A percentile compares a stretch with the other conserved stretches of the same genome.
Evolutionary conservation across 2,888 invertebrate species (phyloP).

Genomic region (Drosophila kuntzei): DNA sequence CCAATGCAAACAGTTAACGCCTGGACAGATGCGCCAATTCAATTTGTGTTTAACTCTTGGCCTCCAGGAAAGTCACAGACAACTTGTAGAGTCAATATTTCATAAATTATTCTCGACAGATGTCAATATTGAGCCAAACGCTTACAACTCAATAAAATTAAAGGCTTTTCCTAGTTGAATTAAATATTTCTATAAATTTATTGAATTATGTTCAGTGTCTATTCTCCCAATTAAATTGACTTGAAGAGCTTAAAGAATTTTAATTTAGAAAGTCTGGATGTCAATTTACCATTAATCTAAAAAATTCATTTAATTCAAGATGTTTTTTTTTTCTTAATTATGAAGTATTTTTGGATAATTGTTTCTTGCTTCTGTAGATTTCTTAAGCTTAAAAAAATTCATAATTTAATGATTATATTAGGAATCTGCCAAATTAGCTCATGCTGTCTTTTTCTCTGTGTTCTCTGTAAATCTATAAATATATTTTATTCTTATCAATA

Average conservation of each 20-base stretch:
- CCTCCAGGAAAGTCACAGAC: conserved; percentile 11
- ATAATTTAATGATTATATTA: no score
- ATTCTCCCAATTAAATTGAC: neutral
- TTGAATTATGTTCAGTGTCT: neutral
- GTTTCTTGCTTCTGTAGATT: neutral
- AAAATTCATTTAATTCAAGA: no score
- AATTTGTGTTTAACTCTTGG: conserved; percentile 22
- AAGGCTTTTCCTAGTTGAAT: neutral
- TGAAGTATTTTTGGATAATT: no score
- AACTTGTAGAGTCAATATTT: conserved; percentile 15
- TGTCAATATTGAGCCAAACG: conserved; percentile 15
- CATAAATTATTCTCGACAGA: conserved; percentile 36
- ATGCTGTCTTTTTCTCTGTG: neutral
- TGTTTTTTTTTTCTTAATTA: no score
- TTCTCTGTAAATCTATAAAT: neutral
- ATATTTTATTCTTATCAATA: neutral
- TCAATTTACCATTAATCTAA: no score
- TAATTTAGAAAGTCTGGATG: neutral
- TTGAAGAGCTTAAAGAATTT: neutral
- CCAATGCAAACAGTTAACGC: conserved; percentile 50
- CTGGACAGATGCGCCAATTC: conserved; percentile 41
- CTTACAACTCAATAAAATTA: conserved; percentile 1
- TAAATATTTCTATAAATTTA: neutral
- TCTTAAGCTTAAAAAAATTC: neutral
- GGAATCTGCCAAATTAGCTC: no score